Percentiles rank a stretch among this genome's conserved stretches.
Conservation (phyloP, 2,888 invertebrate genomes). For the Rotaria magnacalcarata region DNA sequence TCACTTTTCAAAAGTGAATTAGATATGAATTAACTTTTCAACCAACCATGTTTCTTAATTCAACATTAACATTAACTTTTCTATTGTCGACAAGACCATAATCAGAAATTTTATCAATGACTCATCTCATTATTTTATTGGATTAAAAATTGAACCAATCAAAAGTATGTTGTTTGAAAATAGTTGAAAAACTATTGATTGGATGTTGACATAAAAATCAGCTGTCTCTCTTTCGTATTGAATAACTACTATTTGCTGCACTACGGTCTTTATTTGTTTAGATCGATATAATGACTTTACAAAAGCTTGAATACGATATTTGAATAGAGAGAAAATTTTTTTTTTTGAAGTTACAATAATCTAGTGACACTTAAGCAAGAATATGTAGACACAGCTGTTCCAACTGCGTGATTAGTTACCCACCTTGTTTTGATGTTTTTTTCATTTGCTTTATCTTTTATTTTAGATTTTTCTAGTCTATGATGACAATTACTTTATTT, state of each 20-base stretch:
- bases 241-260: neutral
- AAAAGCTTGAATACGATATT: neutral
- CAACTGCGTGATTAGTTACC: neutral
- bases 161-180: neutral
- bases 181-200: neutral
- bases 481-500: neutral
- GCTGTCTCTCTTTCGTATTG: neutral
- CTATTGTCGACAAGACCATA: neutral
- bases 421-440: neutral
- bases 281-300: neutral
- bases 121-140: neutral
- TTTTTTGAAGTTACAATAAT: neutral
- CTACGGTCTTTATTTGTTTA: neutral
- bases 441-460: neutral
- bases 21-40: no score
- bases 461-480: neutral
- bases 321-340: neutral
- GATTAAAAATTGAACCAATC: neutral
- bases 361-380: neutral
- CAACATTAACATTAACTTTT: no score
- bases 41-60: no score
- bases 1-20: no score
- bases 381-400: slow-evolving; percentile 13
- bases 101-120: neutral
- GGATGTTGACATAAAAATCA: neutral